Percentiles rank a stretch among this genome's conserved stretches.
phyloP scores from a whole-genome alignment of 2,113 vertebrate species.

The Phylloscopus trochilus region DNA sequence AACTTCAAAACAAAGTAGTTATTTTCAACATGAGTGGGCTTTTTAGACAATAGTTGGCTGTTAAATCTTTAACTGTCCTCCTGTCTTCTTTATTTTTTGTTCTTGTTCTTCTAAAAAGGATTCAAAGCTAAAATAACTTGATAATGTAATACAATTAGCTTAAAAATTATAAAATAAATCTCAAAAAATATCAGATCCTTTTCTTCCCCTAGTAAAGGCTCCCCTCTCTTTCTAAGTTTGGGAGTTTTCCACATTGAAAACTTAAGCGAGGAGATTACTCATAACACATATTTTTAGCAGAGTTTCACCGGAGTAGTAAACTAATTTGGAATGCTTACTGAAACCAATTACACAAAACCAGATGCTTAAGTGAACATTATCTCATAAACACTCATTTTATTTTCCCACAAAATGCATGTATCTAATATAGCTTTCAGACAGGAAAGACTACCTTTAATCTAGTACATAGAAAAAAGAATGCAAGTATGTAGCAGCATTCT shows the following conservation, averaged over 20 bases:
- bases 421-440: not conserved
- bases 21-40: constrained; percentile 8
- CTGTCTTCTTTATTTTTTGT: not conserved
- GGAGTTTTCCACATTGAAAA: not conserved
- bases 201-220: not conserved
- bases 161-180: not conserved
- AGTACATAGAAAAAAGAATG: not conserved
- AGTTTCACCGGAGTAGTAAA: not conserved
- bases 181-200: not conserved
- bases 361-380: constrained; percentile 9
- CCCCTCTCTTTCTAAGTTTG: not conserved
- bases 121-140: not conserved
- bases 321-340: not conserved
- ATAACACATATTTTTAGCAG: not conserved
- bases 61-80: not conserved
- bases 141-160: not conserved
- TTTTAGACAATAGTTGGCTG: not conserved
- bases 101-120: not conserved
- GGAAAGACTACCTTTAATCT: not conserved
- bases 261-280: not conserved
- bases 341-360: not conserved
- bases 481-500: not conserved
- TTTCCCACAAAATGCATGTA: not conserved
- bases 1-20: constrained; percentile 21
- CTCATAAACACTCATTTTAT: not conserved